A percentile compares a stretch with the other conserved stretches of the same genome.
These are phyloP conservation scores for Paramormyrops hopkinsi DNA, from an alignment of 2,797 vertebrate species.

Conservation along the genomic window DNA sequence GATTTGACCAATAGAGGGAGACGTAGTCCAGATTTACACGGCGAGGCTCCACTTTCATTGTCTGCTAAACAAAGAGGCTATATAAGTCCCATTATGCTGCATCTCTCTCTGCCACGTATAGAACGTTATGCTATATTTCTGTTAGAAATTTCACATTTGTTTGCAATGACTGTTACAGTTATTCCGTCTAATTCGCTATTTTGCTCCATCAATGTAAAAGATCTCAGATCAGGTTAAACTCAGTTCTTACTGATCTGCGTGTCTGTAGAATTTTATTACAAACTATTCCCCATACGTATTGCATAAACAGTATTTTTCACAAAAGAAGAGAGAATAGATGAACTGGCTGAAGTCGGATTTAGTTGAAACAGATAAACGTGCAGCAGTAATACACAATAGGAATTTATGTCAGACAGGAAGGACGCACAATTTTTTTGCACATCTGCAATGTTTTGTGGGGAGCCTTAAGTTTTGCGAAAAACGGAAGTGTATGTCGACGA, in stretches of 20 bases:
- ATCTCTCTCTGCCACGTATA: background rate
- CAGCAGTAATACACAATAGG: background rate
- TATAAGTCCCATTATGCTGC: background rate
- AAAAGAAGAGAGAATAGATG: background rate
- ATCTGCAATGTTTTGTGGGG: background rate
- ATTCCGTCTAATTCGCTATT: background rate
- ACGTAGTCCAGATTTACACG: background rate
- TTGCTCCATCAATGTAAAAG: background rate
- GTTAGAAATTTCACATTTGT: background rate
- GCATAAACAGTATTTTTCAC: background rate
- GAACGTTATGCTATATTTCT: background rate
- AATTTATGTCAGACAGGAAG: background rate
- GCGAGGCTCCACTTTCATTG: background rate
- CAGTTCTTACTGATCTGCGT: background rate
- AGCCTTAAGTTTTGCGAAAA: background rate
- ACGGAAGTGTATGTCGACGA: background rate
- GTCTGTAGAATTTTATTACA: background rate
- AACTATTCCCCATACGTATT: background rate
- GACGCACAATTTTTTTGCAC: background rate
- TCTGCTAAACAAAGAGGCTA: background rate
- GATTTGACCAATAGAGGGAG: background rate
- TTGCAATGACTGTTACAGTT: background rate
- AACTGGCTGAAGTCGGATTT: background rate
- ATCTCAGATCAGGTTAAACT: background rate
- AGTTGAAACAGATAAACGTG: background rate